phyloP scores from a whole-genome alignment of 2,797 vertebrate genomes.

The Apodemus agrarius region DNA sequence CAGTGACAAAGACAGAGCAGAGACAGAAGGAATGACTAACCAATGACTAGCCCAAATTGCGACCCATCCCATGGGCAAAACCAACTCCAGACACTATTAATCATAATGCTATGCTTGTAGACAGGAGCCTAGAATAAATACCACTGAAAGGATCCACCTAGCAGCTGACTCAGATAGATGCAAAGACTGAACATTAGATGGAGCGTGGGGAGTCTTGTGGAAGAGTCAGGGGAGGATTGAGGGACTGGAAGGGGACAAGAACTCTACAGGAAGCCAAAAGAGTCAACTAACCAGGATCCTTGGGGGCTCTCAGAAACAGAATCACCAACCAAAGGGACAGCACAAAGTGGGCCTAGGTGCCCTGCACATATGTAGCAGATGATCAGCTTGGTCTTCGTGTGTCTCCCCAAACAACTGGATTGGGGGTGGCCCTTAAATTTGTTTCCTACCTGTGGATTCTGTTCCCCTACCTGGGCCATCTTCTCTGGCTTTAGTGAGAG shows the following conservation, averaged over 20 bases:
- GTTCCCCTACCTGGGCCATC: neutral
- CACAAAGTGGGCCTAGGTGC: neutral
- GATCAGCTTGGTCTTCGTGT: neutral
- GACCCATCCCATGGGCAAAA: neutral
- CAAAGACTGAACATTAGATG: neutral
- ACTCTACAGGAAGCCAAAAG: neutral
- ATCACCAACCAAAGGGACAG: neutral
- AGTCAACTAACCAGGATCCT: neutral
- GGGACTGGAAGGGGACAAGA: neutral
- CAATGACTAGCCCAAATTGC: neutral
- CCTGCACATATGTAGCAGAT: neutral
- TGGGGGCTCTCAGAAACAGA: neutral
- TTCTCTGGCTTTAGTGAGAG: neutral
- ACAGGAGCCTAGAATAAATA: neutral
- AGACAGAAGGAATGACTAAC: neutral
- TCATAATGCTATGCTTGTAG: neutral
- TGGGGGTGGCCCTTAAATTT: neutral
- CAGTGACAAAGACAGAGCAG: neutral
- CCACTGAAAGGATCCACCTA: neutral
- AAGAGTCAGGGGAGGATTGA: neutral
- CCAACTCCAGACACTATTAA: neutral
- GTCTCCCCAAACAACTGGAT: neutral
- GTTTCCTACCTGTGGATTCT: neutral
- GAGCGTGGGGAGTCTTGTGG: neutral
- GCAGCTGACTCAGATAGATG: neutral